Base-by-base conservation (phyloP, 2,797 vertebrate genomes). In the Aeoliscus strigatus region DNA sequence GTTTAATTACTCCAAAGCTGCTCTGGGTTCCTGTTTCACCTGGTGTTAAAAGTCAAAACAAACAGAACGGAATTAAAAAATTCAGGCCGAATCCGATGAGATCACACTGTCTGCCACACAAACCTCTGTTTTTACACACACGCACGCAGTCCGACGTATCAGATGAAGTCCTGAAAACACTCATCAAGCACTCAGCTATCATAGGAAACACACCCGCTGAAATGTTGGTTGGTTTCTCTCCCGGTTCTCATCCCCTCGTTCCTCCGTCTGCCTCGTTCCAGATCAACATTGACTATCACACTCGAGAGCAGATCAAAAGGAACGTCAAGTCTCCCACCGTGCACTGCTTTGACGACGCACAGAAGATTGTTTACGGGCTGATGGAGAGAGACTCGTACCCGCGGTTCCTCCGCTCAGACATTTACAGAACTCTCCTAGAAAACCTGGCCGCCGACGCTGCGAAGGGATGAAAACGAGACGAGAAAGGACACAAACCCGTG, bases 321-420 rank as follows among this genome's bases (percentile, higher is more conserved):
- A 91, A 83, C 17, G 81, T 93, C 60, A 88, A 85, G 67, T 81
- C 85, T 60, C 87, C 91, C 51, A 90, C 86, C 16, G 10, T 60
- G 28, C 70, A 84, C 2, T 91, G 89, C 72, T 94, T 92, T 49
- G 89, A 93, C 25, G 91, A 92, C 26, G 90, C 89, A 43, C 91
- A 93, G 70, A 91, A 79, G 84, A 91, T 90, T 21, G 89, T 93
- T 47, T 91, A 89, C 9, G 83, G 77, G 49, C 81, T 94, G 47
- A 91, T 91, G 90, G 89, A 93, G 72, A 88, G 89, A 56, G 91
- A 94, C 82, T 92, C 27, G n/a, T n/a, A n/a, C n/a, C n/a, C n/a
- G n/a, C n/a, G n/a, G n/a, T n/a, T n/a, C n/a, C n/a, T n/a, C n/a
- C 85, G 87, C 49, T 92, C 91, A 1, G 84, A 92, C 70, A 80